Percentiles rank a stretch among this genome's conserved stretches.
Conservation (phyloP, 2,797 vertebrate species). For the Taenioides sp. region DNA sequence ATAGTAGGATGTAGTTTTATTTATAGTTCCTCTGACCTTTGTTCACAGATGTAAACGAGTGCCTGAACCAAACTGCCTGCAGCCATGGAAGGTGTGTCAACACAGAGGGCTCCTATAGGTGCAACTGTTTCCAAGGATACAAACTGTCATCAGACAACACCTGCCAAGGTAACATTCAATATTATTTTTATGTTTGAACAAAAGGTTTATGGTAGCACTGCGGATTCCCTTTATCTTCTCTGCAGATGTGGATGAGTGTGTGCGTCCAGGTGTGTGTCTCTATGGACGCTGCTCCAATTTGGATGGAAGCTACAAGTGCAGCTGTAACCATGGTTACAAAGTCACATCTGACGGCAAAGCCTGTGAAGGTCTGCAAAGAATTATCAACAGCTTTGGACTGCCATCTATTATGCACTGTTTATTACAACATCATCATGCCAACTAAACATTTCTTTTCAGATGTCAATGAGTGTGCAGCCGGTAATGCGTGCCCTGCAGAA, state of each 20-base stretch:
- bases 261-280: constrained; percentile 75
- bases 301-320: constrained; percentile 84
- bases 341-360: constrained; percentile 75
- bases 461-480: constrained; percentile 71
- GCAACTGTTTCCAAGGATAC: constrained; percentile 85
- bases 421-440: constrained; percentile 43
- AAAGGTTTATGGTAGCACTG: constrained; percentile 33
- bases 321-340: constrained; percentile 83
- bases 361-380: constrained; percentile 83
- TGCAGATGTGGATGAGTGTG: constrained; percentile 86
- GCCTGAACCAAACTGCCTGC: constrained; percentile 79
- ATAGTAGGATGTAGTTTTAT: constrained; percentile 5
- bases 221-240: constrained; percentile 35
- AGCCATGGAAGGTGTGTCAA: constrained; percentile 83
- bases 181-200: constrained; percentile 39
- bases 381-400: constrained; percentile 46
- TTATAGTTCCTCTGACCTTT: constrained; percentile 19
- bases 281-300: constrained; percentile 86
- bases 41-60: constrained; percentile 84
- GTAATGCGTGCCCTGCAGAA: constrained; percentile 71
- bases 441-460: constrained; percentile 65
- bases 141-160: constrained; percentile 69
- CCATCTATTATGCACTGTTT: constrained; percentile 40
- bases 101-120: constrained; percentile 85
- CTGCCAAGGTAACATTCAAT: constrained; percentile 81